Evolutionary conservation across 2,113 vertebrate genomes (phyloP), one percentile per base, ranked within the genome.

Genomic region (Trochalopteron elliotii): DNA sequence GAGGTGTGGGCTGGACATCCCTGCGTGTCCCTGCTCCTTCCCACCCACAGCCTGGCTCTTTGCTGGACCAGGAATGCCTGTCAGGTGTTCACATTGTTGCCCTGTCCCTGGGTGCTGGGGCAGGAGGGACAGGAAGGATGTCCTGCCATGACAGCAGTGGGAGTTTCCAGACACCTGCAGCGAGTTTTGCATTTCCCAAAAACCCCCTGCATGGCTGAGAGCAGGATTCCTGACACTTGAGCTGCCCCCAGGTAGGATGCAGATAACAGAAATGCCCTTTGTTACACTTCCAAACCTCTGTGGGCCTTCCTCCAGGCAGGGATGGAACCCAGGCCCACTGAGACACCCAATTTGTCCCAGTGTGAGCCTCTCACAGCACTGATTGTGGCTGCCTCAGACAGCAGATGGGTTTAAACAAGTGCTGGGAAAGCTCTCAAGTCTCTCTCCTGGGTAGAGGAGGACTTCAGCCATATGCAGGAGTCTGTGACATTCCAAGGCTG

Each of bases 381-480:
- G 35, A 3, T 5, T 44, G 33, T 23, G 49, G 92, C 74, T 33
- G 50, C 82, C 83, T 90, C 82, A 93, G 94, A 85, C 88, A 83
- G 82, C 85, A 92, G 92, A 93, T 94, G 95, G 92, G 44, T 74
- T 83, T 49, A 28, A 88, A 76, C 70, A 76, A 92, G 94, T 76
- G 72, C 72, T 87, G 5, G 42, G 9, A 81, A 56, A 83, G 69
- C 77, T 81, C 87, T 42, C 11, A 9, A 67, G 76, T 83, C 94
- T 81, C 37, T 81, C 83, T 92, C 56, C 91, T 44, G 76, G 52
- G 60, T 30, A 16, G 79, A 40, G 44, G 19, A 86, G 0, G 3
- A 23, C 19, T 92, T 81, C 31, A 83, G 95, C 83, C 89, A 55
- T 70, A 69, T 77, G 91, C 83, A 87, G 5, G 49, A 64, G 79